Evolutionary conservation across 2,797 vertebrate species (phyloP).

Genomic region (Caiman crocodilus): DNA sequence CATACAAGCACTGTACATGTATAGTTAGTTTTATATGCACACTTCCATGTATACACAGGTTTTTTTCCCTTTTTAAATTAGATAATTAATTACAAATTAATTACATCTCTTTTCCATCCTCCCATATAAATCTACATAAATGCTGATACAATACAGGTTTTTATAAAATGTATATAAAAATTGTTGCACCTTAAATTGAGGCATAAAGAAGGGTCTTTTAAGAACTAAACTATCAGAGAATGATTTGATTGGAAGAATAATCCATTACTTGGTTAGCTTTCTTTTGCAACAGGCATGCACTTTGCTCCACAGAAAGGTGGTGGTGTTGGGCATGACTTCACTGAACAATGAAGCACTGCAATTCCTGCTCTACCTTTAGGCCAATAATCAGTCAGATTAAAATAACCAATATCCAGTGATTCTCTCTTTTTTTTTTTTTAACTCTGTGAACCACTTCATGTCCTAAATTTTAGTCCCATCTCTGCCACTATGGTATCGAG

Average conservation of each 20-base stretch:
- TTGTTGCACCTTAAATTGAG: constrained; percentile 36
- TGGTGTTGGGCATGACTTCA: not conserved
- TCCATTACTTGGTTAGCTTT: not conserved
- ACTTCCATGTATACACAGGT: constrained; percentile 31
- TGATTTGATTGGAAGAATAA: not conserved
- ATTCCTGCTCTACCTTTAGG: not conserved
- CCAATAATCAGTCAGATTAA: not conserved
- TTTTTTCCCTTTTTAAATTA: constrained; percentile 60
- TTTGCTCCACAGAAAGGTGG: not conserved
- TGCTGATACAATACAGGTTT: constrained; percentile 59
- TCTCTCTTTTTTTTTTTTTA: not conserved
- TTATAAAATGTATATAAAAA: constrained; percentile 54
- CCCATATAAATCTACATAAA: constrained; percentile 50
- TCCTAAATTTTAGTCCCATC: not conserved
- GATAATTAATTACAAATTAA: not conserved
- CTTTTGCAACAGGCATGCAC: not conserved
- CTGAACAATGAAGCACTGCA: not conserved
- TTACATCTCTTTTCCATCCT: constrained; percentile 34
- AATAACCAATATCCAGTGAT: not conserved
- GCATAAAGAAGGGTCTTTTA: not conserved
- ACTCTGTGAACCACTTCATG: not conserved
- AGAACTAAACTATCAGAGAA: constrained; percentile 31
- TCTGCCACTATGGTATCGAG: not conserved
- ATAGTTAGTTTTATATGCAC: constrained; percentile 40
- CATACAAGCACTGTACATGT: constrained; percentile 60